Evolutionary conservation across 2,888 invertebrate genomes (phyloP).

Genomic region (Amphiduros pacificus): DNA sequence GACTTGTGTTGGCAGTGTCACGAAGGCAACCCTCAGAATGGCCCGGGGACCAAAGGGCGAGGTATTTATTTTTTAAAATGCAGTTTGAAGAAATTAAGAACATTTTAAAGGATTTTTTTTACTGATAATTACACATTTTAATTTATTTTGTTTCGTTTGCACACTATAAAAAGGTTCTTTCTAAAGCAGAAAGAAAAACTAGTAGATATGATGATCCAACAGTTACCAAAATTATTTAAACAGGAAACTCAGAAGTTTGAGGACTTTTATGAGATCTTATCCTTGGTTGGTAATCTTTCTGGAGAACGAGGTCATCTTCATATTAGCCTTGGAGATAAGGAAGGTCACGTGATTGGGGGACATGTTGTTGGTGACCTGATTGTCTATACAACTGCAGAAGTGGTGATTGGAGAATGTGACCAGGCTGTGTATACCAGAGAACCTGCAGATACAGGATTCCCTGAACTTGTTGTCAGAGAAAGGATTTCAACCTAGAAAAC

Average conservation of each 20-base stretch:
- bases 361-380: constrained; percentile 57
- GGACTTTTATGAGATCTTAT: constrained; percentile 57
- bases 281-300: constrained; percentile 59
- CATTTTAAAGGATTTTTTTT: not conserved
- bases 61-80: not conserved
- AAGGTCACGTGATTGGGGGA: constrained; percentile 57
- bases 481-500: no score
- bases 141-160: not conserved
- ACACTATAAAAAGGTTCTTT: not conserved
- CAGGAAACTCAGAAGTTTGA: constrained; percentile 36
- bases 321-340: constrained; percentile 51
- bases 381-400: constrained; percentile 60
- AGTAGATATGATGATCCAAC: no score
- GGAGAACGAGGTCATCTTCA: constrained; percentile 58
- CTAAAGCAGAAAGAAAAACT: no score
- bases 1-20: constrained; percentile 60
- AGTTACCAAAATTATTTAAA: no score
- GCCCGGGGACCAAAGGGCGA: constrained; percentile 35
- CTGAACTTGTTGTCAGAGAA: constrained; percentile 13
- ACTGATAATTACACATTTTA: not conserved
- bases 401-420: constrained; percentile 49
- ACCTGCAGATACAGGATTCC: constrained; percentile 23
- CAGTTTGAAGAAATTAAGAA: not conserved
- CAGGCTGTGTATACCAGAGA: constrained; percentile 38
- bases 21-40: constrained; percentile 54